phyloP scores from a whole-genome alignment of 2,113 vertebrate genomes.

The Seriola quinqueradiata region DNA sequence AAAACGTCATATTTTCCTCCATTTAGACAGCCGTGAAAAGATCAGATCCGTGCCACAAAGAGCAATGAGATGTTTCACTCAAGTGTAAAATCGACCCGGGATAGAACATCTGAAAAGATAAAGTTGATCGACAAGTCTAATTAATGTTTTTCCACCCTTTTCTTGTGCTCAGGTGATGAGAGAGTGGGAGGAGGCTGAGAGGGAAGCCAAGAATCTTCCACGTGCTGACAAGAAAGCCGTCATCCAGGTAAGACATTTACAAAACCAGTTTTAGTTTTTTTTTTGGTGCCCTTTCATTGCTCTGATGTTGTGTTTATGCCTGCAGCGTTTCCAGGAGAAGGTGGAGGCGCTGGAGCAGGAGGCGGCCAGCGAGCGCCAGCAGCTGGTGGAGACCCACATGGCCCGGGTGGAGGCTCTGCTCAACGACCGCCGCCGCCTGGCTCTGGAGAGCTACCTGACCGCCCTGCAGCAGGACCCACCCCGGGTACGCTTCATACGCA shows the following conservation, averaged over 20 bases:
- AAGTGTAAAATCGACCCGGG: constrained; percentile 1
- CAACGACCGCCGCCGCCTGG: constrained; percentile 94
- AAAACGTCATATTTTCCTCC: constrained; percentile 3
- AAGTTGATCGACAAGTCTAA: neutral
- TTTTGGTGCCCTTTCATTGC: neutral
- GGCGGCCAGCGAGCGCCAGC: constrained; percentile 95
- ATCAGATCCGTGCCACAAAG: constrained; percentile 12
- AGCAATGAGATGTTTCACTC: constrained; percentile 7
- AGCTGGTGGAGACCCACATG: constrained; percentile 98
- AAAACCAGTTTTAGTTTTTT: neutral
- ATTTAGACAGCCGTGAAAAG: neutral
- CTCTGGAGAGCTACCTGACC: constrained; percentile 96
- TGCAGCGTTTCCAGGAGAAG: constrained; percentile 98
- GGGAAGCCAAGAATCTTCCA: constrained; percentile 95
- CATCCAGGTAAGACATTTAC: constrained; percentile 90
- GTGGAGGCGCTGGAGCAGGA: constrained; percentile 97
- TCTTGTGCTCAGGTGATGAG: constrained; percentile 92
- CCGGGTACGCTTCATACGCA: constrained; percentile 45
- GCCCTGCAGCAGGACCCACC: constrained; percentile 91
- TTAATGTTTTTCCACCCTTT: constrained; percentile 7
- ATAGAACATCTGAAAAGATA: neutral
- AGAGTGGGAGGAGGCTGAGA: constrained; percentile 98
- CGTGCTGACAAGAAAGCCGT: constrained; percentile 97
- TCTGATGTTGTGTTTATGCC: neutral
- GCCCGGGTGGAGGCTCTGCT: constrained; percentile 97